Evolutionary conservation across 1,140 invertebrate genomes (phyloP), one percentile per base, ranked within the genome.

Genomic region (Tyrophagus putrescentiae): DNA sequence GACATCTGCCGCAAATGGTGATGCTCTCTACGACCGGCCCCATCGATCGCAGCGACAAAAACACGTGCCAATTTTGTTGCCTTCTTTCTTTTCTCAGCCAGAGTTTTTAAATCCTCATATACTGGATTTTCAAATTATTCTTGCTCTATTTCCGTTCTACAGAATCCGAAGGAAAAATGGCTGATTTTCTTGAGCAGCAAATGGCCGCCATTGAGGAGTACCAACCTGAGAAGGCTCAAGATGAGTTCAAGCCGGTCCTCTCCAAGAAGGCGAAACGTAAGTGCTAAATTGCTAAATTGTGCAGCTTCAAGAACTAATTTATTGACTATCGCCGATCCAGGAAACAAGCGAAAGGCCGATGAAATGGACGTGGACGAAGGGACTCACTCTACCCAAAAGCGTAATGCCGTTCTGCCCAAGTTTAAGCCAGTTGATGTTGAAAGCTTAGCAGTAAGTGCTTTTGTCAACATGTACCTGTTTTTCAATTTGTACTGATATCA

Each of bases 351-450:
- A 28, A 65, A 62, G 53, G 36, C 39, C 13, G 53, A 58, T 21
- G 31, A 29, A n/a, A 65, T 65, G 64, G 64, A 65, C 31, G 25
- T 59, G 13, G 62, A 64, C 6, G 52, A 9, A 32, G 4, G 42
- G 33, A 45, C 18, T 27, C 29, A 52, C 11, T 27, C 52, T n/a
- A 13, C 18, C 23, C 16, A 57, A 33, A 6, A 9, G 18, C 23
- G 11, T 39, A 9, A 9, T 36, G 6, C 25, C 29, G 32, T 16
- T 31, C 4, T 39, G 18, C 33, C 33, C 4, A 21, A 45, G n/a
- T 59, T 59, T 29, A 44, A 59, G 27, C 57, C 57, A 1, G 31
- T 59, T 28, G 39, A 42, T 44, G 21, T 16, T 18, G 57, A 59
- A 42, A 59, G 27, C 33, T 28, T 50, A 42, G 6, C 41, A 18